Percentiles rank a stretch among this genome's conserved stretches.
Conservation (phyloP, 2,888 invertebrate genomes). For the Mesorhabditis spiculigera region DNA sequence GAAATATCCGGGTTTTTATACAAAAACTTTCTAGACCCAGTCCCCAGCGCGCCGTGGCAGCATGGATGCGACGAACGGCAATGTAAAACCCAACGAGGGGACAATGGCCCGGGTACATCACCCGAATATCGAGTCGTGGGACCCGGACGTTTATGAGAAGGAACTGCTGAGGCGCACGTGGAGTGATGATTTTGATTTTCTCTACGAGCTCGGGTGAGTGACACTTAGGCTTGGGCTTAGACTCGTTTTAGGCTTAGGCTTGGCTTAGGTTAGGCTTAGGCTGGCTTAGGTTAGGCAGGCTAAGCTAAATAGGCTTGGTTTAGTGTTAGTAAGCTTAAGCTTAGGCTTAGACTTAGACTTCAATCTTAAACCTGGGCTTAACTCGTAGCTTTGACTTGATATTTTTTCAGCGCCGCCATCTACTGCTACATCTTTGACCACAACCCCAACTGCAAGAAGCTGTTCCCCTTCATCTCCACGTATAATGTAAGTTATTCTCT, state of each 20-base stretch:
- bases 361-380: too few relatives aligned
- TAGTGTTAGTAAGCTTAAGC: too few relatives aligned
- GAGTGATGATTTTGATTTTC: constrained; percentile 54
- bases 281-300: too few relatives aligned
- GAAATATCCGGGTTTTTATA: too few relatives aligned
- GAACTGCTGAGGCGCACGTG: constrained; percentile 50
- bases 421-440: constrained; percentile 52
- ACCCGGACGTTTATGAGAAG: constrained; percentile 47
- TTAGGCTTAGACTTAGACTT: too few relatives aligned
- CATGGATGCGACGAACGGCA: not conserved
- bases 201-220: constrained; percentile 46
- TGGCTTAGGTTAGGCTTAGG: too few relatives aligned
- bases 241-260: too few relatives aligned
- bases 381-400: too few relatives aligned
- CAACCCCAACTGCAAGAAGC: constrained; percentile 48
- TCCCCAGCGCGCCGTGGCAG: not conserved
- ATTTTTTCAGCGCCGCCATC: constrained; percentile 32
- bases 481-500: constrained; percentile 20
- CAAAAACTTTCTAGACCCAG: not conserved
- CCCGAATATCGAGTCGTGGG: constrained; percentile 43
- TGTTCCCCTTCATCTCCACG: constrained; percentile 45
- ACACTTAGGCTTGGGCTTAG: not conserved
- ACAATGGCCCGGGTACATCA: not conserved
- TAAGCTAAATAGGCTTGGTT: too few relatives aligned
- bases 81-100: too few relatives aligned